Percentiles rank a stretch among this genome's conserved stretches.
phyloP scores from a whole-genome alignment of 2,888 invertebrate species.

The Tachina fera region DNA sequence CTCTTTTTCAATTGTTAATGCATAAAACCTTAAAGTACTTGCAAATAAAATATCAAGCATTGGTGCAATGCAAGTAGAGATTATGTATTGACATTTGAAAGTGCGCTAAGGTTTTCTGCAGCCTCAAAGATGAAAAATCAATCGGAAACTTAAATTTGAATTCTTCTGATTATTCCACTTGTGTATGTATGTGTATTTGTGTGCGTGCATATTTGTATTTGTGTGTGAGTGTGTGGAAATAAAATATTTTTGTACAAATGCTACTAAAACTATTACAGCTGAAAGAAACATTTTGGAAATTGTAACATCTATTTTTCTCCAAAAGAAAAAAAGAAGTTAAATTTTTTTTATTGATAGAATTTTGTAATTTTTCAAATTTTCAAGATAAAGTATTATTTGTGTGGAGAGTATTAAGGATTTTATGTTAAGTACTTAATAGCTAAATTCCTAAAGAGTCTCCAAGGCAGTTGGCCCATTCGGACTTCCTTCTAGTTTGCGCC shows the following conservation, averaged over 20 bases:
- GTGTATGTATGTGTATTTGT: slow-evolving; percentile 6
- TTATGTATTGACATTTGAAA: background rate
- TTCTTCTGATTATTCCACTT: background rate
- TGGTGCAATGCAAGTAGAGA: background rate
- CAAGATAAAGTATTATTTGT: background rate
- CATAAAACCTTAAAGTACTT: too few species aligned
- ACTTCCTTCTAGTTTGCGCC: slow-evolving; percentile 94
- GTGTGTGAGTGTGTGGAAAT: background rate
- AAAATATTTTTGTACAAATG: slow-evolving; percentile 65
- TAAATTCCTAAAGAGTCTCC: slow-evolving; percentile 78
- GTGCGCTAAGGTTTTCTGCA: background rate
- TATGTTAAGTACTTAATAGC: slow-evolving; percentile 5
- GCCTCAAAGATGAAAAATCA: background rate
- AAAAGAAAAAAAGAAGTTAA: slow-evolving; percentile 49
- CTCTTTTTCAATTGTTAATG: background rate
- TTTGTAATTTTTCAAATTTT: background rate
- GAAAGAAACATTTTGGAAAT: slow-evolving; percentile 2
- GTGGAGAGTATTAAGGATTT: background rate
- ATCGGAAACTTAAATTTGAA: background rate
- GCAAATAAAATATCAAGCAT: background rate
- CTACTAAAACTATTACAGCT: slow-evolving; percentile 39
- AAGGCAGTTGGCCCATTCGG: slow-evolving; percentile 84
- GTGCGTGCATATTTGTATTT: background rate
- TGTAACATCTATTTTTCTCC: slow-evolving; percentile 55
- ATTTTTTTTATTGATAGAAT: background rate